phyloP scores from a whole-genome alignment of 2,888 invertebrate genomes.

The Plemyria rubiginata region DNA sequence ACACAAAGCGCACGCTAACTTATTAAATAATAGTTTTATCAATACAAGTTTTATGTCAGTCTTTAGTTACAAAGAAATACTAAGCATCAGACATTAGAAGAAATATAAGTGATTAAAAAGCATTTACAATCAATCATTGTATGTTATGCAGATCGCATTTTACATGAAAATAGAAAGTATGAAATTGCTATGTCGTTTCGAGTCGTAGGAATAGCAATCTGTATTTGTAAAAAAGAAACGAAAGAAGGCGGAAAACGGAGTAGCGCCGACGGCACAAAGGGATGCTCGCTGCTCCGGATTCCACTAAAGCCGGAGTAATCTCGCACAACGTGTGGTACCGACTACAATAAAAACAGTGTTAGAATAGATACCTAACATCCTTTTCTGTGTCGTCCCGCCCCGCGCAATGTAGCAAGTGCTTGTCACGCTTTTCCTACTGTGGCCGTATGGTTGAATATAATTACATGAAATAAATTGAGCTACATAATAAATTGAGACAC shows the following conservation, averaged over 20 bases:
- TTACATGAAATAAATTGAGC: conserved; percentile 4
- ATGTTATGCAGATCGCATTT: not conserved
- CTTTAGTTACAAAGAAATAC: not conserved
- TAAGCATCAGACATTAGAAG: not conserved
- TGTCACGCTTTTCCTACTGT: conserved; percentile 33
- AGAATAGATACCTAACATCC: conserved; percentile 40
- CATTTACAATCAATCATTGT: no score
- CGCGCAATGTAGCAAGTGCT: conserved; percentile 35
- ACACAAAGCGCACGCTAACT: conserved; percentile 12
- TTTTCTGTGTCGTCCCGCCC: conserved; percentile 36
- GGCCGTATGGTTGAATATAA: conserved; percentile 25
- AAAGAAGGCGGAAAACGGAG: conserved; percentile 57
- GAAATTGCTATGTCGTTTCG: conserved; percentile 42
- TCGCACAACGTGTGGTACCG: conserved; percentile 53
- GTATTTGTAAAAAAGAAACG: conserved; percentile 63
- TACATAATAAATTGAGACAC: not conserved
- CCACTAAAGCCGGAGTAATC: conserved; percentile 62
- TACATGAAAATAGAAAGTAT: conserved; percentile 34
- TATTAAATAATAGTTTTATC: conserved; percentile 17
- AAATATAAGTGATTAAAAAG: no score
- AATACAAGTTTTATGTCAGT: conserved; percentile 7
- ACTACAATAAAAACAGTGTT: conserved; percentile 51
- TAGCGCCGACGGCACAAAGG: conserved; percentile 65
- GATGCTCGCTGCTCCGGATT: conserved; percentile 58
- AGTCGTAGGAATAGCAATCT: conserved; percentile 56